Percentiles rank a stretch among this genome's conserved stretches.
These are phyloP conservation scores for Podarcis siculus DNA, from an alignment of 2,797 vertebrate genomes.

Conservation along the genomic window DNA sequence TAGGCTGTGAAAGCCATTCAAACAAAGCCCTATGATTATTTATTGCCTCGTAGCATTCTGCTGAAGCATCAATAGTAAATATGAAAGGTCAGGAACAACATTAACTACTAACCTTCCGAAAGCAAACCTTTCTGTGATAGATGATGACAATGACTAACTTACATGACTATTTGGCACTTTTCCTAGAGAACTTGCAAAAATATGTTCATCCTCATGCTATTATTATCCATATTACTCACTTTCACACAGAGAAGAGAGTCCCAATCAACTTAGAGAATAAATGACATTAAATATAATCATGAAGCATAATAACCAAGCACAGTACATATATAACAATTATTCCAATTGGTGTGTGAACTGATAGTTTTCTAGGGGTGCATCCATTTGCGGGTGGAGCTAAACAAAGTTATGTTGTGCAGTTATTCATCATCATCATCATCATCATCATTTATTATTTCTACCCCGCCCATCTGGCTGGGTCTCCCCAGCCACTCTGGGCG, in stretches of 20 bases:
- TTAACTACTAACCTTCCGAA: slow-evolving; percentile 62
- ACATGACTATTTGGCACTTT: slow-evolving; percentile 12
- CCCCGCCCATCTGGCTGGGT: too few relatives aligned
- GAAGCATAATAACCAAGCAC: too few relatives aligned
- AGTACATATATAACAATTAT: background rate
- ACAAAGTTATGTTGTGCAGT: background rate
- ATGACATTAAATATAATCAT: too few relatives aligned
- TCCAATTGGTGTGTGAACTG: background rate
- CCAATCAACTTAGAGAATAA: too few relatives aligned
- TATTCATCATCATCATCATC: too few relatives aligned
- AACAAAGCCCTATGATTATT: slow-evolving; percentile 13
- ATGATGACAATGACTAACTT: slow-evolving; percentile 43
- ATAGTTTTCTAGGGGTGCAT: background rate
- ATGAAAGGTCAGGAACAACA: slow-evolving; percentile 64
- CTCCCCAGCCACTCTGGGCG: too few relatives aligned
- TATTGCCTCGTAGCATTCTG: slow-evolving; percentile 55
- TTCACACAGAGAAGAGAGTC: too few relatives aligned
- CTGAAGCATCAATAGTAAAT: slow-evolving; percentile 56
- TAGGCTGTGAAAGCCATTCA: slow-evolving; percentile 41
- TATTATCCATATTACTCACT: background rate
- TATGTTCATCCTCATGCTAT: slow-evolving; percentile 12
- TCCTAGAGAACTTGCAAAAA: slow-evolving; percentile 35
- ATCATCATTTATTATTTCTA: too few relatives aligned
- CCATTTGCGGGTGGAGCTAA: background rate
- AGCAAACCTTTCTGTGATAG: slow-evolving; percentile 51